phyloP scores from a whole-genome alignment of 2,113 vertebrate genomes.

The Peromyscus leucopus region DNA sequence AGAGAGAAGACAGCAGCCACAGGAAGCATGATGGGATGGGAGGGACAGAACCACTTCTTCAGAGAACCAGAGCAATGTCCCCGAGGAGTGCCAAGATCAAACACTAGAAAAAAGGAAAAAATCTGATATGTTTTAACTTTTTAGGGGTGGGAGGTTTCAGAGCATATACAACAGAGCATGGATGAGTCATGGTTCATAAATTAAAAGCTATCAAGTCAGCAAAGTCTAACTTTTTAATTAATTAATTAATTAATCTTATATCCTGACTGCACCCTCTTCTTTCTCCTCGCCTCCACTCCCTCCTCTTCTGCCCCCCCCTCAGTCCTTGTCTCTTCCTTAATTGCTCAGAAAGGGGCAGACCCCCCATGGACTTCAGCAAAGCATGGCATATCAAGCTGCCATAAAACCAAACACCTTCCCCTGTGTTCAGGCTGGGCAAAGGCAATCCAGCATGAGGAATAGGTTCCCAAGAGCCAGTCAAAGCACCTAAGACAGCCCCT shows the following conservation, averaged over 20 bases:
- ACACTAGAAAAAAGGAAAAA: not conserved
- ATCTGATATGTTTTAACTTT: not conserved
- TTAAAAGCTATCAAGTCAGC: not conserved
- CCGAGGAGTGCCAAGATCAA: not conserved
- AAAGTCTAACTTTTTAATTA: not conserved
- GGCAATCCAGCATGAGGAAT: not conserved
- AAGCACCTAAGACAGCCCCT: rapidly evolving
- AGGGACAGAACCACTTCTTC: not conserved
- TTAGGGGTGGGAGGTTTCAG: not conserved
- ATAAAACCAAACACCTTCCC: not conserved
- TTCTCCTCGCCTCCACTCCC: not conserved
- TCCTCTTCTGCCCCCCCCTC: rapidly evolving
- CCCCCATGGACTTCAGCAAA: not conserved
- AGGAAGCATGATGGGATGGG: not conserved
- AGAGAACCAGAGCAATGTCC: not conserved
- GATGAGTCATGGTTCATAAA: not conserved
- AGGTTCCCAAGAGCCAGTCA: not conserved
- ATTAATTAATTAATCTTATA: not conserved
- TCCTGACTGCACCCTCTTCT: not conserved
- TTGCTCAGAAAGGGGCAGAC: not conserved
- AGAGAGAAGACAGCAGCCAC: not conserved
- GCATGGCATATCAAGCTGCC: not conserved
- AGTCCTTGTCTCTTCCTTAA: not conserved
- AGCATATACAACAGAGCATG: not conserved
- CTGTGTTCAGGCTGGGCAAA: not conserved